Evolutionary conservation across 2,797 vertebrate species (phyloP), one percentile per base, ranked within the genome.

Genomic region (Oreochromis mossambicus): DNA sequence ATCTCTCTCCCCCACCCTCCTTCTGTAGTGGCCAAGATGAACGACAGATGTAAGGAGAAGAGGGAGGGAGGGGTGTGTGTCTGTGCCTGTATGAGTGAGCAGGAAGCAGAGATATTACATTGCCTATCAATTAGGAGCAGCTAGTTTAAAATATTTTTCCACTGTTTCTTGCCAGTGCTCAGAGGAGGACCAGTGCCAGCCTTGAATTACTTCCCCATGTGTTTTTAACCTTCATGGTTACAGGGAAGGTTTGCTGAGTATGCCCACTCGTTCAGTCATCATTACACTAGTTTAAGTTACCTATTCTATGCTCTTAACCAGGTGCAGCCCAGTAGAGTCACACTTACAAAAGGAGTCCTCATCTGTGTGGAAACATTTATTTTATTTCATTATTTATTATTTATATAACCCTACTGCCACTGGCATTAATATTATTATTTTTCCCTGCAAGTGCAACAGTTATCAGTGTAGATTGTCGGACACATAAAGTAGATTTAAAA

Each of bases 21-120:
- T 94, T 95, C 96, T 96, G 93, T 96, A 97, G 96, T 97, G 96
- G 96, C 96, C 96, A 96, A 95, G 96, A 97, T 96, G 96, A 97
- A 96, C 96, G 95, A 90, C 96, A 96, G 94, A 96, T 96, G 96
- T 97, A 96, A 97, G 96, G 93, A 96, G 89, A 95, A 95, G 92
- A 94, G 93, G 92, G 91, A 91, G 92, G 94, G 93, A 91, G 90
- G 91, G 91, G 89, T 89, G 93, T 90, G 86, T 92, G 93, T 83
- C 79, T 90, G 91, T 92, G 89, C 80, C 86, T 90, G 93, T 89
- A 82, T 92, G 91, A 88, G 75, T 93, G 91, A 91, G 82, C 83
- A 34, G 81, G 82, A 46, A 78, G 79, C 82, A 91, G 55, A 91
- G 80, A 88, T 84, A 52, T 87, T 77, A 36, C 77, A 41, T 58